phyloP scores from a whole-genome alignment of 2,797 vertebrate genomes.

The Sternotherus odoratus region DNA sequence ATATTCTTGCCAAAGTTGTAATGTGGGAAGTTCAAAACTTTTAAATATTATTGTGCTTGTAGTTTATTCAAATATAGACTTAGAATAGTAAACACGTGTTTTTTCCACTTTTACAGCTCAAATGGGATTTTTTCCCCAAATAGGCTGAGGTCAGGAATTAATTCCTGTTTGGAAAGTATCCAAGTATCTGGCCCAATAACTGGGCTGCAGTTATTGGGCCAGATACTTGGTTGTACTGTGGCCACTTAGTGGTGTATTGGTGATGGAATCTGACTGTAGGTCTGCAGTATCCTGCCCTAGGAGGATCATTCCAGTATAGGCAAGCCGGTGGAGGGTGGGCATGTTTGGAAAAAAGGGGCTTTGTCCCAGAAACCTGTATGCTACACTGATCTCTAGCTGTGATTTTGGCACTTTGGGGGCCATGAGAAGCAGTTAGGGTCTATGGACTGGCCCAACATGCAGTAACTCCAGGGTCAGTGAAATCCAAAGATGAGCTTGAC shows the following conservation, averaged over 20 bases:
- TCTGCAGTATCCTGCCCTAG: neutral
- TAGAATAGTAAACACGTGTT: rapidly evolving
- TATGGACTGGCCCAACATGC: neutral
- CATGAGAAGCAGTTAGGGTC: neutral
- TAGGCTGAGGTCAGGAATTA: neutral
- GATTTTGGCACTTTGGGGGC: neutral
- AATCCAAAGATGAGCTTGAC: neutral
- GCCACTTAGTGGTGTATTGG: neutral
- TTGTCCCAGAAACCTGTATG: neutral
- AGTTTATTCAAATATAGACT: neutral
- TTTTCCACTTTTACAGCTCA: neutral
- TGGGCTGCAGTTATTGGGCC: neutral
- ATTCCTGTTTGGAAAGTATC: neutral
- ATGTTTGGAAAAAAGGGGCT: neutral
- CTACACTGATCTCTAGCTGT: neutral
- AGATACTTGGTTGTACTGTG: neutral
- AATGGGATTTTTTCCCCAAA: neutral
- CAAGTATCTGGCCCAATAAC: too few species aligned
- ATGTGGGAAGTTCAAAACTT: neutral
- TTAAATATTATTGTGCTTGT: neutral
- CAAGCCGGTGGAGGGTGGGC: neutral
- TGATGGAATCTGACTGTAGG: neutral
- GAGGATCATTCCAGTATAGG: neutral
- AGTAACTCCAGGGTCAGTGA: neutral
- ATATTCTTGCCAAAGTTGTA: neutral